Percentiles rank a stretch among this genome's conserved stretches.
Evolutionary conservation across 1,140 invertebrate genomes (phyloP).

Genomic region (Tetramorium parvispinum): DNA sequence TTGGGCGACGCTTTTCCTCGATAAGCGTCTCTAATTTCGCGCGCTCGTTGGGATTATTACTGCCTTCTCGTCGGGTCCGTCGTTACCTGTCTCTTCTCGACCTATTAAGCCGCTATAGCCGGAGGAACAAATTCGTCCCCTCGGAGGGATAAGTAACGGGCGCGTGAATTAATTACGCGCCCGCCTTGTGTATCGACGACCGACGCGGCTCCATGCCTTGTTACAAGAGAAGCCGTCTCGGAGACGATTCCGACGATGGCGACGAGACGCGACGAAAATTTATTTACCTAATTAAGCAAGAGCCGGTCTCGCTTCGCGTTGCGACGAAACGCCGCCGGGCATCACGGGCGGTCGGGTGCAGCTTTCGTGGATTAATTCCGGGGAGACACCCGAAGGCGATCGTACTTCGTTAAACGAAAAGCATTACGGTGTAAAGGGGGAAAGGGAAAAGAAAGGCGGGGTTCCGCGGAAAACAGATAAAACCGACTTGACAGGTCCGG

Average conservation of each 20-base stretch:
- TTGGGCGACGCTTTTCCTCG: conserved; percentile 5
- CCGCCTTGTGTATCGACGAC: conserved; percentile 54
- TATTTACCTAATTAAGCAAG: conserved; percentile 65
- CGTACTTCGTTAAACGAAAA: conserved; percentile 62
- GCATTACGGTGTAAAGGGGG: conserved; percentile 20
- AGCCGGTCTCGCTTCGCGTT: conserved; percentile 1
- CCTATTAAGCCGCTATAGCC: conserved; percentile 11
- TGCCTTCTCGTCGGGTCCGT: conserved; percentile 27
- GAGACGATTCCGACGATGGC: not conserved
- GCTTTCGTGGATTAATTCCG: conserved; percentile 55
- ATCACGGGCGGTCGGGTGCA: conserved; percentile 28
- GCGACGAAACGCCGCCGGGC: conserved; percentile 45
- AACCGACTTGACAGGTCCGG: not conserved
- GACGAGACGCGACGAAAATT: conserved; percentile 60
- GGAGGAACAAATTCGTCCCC: conserved; percentile 46
- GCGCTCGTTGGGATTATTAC: conserved; percentile 38
- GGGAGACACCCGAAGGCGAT: conserved; percentile 45
- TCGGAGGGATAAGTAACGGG: conserved; percentile 38
- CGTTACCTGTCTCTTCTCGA: conserved; percentile 50
- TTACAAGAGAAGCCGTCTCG: conserved; percentile 20
- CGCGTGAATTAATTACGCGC: conserved; percentile 59
- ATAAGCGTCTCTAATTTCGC: conserved; percentile 27
- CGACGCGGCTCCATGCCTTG: conserved; percentile 10
- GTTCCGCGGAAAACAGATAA: not conserved
- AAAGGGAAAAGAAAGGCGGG: not conserved